Conservation (phyloP, 2,888 invertebrate species). For the Erpobdella octoculata region DNA sequence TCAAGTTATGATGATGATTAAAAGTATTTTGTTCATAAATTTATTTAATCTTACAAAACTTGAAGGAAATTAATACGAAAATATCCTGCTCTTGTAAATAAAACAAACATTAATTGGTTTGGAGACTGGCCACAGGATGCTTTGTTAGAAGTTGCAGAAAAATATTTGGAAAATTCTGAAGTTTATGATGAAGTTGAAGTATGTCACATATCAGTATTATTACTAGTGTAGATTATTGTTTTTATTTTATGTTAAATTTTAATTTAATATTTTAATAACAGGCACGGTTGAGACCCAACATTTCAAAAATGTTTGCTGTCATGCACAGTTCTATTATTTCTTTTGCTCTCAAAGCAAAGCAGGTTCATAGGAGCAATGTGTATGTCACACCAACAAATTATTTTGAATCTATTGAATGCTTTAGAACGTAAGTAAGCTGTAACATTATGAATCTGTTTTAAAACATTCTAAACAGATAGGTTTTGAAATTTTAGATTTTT, state of each 20-base stretch:
- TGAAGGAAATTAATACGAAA: conserved; percentile 70
- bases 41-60: background rate
- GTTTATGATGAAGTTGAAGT: conserved; percentile 54
- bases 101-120: conserved; percentile 83
- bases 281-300: conserved; percentile 50
- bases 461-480: background rate
- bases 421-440: conserved; percentile 55
- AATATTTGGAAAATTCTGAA: conserved; percentile 67
- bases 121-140: conserved; percentile 80
- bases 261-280: conserved; percentile 36
- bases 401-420: conserved; percentile 73
- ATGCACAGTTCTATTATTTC: conserved; percentile 71
- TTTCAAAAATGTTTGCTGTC: conserved; percentile 69
- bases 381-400: conserved; percentile 85
- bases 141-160: conserved; percentile 76
- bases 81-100: conserved; percentile 78
- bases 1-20: background rate
- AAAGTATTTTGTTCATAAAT: background rate
- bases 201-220: background rate
- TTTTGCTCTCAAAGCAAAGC: background rate
- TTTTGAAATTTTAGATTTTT: conserved; percentile 60
- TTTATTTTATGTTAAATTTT: background rate
- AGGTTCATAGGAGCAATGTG: conserved; percentile 70
- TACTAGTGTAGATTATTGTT: background rate
- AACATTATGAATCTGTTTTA: background rate